phyloP scores from a whole-genome alignment of 2,888 invertebrate genomes.

The Macrosiphum euphorbiae region DNA sequence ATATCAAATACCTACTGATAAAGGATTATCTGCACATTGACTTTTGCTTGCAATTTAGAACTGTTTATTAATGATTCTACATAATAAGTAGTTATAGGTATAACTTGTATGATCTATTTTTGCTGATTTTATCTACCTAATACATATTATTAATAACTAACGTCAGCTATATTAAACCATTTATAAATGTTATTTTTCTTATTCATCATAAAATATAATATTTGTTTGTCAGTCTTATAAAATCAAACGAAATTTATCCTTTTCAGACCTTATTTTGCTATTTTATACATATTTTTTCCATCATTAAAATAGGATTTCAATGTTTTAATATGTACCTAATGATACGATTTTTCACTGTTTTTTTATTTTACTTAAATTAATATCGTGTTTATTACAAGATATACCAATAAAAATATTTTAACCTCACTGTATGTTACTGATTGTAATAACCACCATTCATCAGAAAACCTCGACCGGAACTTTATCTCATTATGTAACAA shows the following conservation, averaged over 20 bases:
- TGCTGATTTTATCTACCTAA: not conserved
- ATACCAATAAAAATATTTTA: not conserved
- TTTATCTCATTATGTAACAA: constrained; percentile 32
- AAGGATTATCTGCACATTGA: constrained; percentile 19
- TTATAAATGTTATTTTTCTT: not conserved
- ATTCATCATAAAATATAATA: not conserved
- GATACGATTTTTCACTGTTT: not conserved
- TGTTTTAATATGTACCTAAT: not conserved
- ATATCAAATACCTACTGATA: constrained; percentile 29
- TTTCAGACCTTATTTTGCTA: not conserved
- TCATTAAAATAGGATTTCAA: not conserved
- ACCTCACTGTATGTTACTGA: not conserved
- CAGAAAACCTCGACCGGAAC: constrained; percentile 34
- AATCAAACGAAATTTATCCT: not conserved
- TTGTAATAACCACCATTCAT: not conserved
- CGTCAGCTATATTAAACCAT: not conserved
- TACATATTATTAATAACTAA: not conserved
- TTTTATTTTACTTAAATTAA: not conserved
- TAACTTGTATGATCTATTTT: not conserved
- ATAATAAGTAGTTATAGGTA: not conserved
- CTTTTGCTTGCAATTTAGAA: not conserved
- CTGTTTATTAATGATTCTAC: not conserved
- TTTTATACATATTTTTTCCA: not conserved
- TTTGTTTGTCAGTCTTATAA: not conserved
- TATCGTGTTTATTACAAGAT: not conserved